Evolutionary conservation across 2,888 invertebrate species (phyloP), one percentile per base, ranked within the genome.

Genomic region (Drosophila eohydei): DNA sequence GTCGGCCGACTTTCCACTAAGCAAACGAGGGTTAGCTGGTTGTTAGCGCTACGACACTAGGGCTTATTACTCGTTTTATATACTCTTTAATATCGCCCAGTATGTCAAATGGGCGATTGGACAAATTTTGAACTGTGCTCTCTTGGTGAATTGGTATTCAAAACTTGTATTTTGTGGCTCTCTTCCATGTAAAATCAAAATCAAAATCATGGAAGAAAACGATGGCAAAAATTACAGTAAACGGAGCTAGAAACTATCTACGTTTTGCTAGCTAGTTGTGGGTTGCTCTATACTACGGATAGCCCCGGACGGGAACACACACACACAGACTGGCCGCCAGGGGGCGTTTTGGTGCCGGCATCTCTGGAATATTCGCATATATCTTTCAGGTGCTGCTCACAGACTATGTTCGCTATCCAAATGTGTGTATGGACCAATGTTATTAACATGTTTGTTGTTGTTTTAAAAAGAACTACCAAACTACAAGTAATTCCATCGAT

Each of bases 341-440:
- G 46, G 50, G 75, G 77, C 80, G 77, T 43, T 69, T 65, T 64
- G 54, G 62, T 78, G 63, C 57, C 61, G 55, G 85, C 85, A 83
- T 57, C 78, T 52, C 16, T 64, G 43, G 44, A 77, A 84, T 84
- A 84, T 84, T 84, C 83, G 36, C 58, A 77, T 84, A 84, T 84
- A 84, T 84, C 60, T 71, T 84, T 67, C 56, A 68, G 58, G 66
- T 86, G 85, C 79, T 60, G 66, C 48, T 32, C 48, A 11, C 48
- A 50, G 50, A 36, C 11, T 55, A 44, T 60, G 38, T 40, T 46
- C 9, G 21, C 52, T 52, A 38, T 26, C 50, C 34, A 34, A 41
- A 46, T 63, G 55, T 71, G 59, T 67, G 59, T 60, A 58, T 64
- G 60, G 57, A 54, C 51, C 59, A 36, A 44, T 69, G 74, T 74